A percentile compares a stretch with the other conserved stretches of the same genome.
Conservation (phyloP, 2,797 vertebrate genomes). For the Lutjanus argentimaculatus region DNA sequence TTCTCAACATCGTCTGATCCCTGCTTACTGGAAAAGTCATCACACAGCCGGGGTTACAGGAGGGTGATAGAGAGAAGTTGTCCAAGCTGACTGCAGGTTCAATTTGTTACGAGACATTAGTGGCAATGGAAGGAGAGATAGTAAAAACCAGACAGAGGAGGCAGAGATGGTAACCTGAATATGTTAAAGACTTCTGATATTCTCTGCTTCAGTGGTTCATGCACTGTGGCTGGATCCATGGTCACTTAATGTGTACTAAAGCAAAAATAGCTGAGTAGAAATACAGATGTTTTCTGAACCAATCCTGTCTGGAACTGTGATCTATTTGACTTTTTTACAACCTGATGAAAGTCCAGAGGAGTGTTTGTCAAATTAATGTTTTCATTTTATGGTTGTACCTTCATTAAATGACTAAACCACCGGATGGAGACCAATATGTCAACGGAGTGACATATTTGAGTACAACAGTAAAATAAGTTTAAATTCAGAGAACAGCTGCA, state of each 20-base stretch:
- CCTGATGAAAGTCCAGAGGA: neutral
- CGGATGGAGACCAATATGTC: no score
- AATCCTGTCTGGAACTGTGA: neutral
- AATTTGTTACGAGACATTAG: slow-evolving; percentile 13
- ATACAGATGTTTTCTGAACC: neutral
- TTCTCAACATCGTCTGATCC: neutral
- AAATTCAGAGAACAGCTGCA: neutral
- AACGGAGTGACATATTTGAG: neutral
- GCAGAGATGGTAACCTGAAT: neutral
- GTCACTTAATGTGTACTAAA: neutral
- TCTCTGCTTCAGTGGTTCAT: neutral
- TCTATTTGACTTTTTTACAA: neutral
- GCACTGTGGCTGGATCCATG: neutral
- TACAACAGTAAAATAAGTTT: neutral
- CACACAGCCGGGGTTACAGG: neutral
- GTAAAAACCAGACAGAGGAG: slow-evolving; percentile 8
- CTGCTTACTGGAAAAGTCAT: slow-evolving; percentile 43
- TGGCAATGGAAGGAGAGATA: neutral
- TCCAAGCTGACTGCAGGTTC: slow-evolving; percentile 16
- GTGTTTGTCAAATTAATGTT: neutral
- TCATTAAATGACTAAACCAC: no score
- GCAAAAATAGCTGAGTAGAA: neutral
- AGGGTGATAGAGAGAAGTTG: slow-evolving; percentile 25
- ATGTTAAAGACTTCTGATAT: neutral
- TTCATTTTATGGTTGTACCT: neutral